Conservation (phyloP, 2,797 vertebrate species). For the Cheirogaleus major region DNA sequence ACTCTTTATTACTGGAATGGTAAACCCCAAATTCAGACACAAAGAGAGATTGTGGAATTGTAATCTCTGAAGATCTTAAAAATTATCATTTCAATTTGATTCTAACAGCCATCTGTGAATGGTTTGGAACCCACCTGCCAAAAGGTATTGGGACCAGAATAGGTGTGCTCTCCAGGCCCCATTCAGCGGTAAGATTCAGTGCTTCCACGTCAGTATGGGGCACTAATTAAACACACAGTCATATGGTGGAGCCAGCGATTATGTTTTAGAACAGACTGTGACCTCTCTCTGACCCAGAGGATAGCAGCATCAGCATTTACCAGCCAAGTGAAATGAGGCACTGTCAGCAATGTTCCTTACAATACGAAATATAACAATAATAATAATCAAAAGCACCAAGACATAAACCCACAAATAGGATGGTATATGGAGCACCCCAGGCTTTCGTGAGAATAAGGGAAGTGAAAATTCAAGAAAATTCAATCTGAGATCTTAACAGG, state of each 20-base stretch:
- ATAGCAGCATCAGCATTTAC: slow-evolving; percentile 58
- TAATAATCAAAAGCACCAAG: slow-evolving; percentile 31
- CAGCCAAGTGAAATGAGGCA: slow-evolving; percentile 45
- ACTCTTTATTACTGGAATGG: background rate
- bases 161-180: slow-evolving; percentile 52
- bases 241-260: slow-evolving; percentile 47
- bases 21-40: slow-evolving; percentile 14
- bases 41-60: background rate
- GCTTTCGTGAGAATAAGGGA: slow-evolving; percentile 20
- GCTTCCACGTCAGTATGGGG: background rate
- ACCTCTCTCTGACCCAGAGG: slow-evolving; percentile 69
- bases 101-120: background rate
- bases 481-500: background rate
- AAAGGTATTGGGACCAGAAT: slow-evolving; percentile 40
- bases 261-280: slow-evolving; percentile 63
- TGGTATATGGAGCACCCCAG: background rate
- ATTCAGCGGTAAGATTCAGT: slow-evolving; percentile 35
- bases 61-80: background rate
- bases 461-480: slow-evolving; percentile 55
- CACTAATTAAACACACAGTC: slow-evolving; percentile 67
- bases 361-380: slow-evolving; percentile 35
- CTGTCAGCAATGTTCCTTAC: slow-evolving; percentile 52
- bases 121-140: slow-evolving; percentile 43
- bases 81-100: background rate
- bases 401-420: background rate